phyloP scores from a whole-genome alignment of 2,888 invertebrate genomes.

The Ophion ventricosus region DNA sequence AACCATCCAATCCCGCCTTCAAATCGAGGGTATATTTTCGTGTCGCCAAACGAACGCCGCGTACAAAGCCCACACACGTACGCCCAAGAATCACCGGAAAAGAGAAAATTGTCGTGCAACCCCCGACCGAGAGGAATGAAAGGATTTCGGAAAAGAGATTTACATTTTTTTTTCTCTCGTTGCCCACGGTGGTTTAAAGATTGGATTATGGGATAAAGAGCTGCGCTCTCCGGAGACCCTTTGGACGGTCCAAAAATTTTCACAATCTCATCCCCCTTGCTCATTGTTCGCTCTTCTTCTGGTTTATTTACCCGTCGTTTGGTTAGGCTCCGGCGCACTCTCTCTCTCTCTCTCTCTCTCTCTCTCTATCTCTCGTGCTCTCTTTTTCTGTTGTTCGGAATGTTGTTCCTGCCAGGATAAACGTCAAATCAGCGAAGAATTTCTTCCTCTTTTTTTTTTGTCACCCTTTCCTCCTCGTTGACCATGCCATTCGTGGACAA shows the following conservation, averaged over 20 bases:
- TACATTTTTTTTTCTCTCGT: slow-evolving; percentile 38
- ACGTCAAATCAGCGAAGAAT: slow-evolving; percentile 47
- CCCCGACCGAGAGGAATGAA: slow-evolving; percentile 45
- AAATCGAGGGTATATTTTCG: neutral
- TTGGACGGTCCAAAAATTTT: slow-evolving; percentile 26
- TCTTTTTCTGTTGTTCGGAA: slow-evolving; percentile 22
- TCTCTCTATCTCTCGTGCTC: too few relatives aligned
- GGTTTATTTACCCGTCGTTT: neutral
- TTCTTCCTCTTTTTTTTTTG: neutral
- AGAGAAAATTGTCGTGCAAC: neutral
- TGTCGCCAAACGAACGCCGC: neutral
- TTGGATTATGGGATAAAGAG: slow-evolving; percentile 65
- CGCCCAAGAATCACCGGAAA: neutral
- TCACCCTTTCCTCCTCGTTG: slow-evolving; percentile 20
- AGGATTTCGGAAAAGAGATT: slow-evolving; percentile 54
- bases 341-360: neutral
- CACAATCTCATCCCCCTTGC: neutral
- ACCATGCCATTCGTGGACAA: slow-evolving; percentile 13
- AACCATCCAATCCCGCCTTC: neutral
- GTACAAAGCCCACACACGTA: neutral
- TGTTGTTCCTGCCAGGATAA: slow-evolving; percentile 56
- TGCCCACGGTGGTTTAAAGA: slow-evolving; percentile 50
- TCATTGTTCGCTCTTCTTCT: neutral
- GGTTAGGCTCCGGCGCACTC: neutral
- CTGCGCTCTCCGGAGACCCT: slow-evolving; percentile 14